A percentile compares a stretch with the other conserved stretches of the same genome.
Conservation (phyloP, 2,113 vertebrate genomes). For the Puntigrus tetrazona region DNA sequence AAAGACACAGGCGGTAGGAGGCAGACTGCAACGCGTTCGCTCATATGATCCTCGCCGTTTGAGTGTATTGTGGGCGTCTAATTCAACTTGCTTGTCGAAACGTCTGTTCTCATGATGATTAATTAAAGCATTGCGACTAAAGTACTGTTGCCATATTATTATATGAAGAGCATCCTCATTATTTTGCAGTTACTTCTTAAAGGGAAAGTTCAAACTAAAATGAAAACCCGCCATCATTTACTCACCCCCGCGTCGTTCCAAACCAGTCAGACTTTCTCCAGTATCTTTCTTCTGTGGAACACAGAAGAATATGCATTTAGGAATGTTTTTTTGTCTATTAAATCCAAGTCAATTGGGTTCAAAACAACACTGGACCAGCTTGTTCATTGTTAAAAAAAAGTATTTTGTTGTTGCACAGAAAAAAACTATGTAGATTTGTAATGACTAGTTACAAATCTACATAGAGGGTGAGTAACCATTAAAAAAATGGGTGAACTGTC, state of each 20-base stretch:
- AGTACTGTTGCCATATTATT: not conserved
- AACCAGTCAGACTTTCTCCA: not conserved
- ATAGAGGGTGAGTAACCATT: not conserved
- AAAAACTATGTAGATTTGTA: not conserved
- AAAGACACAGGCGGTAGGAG: constrained; percentile 33
- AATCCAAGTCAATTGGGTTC: not conserved
- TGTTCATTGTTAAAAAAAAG: too few relatives aligned
- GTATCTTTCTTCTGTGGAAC: not conserved
- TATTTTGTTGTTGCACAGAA: not conserved
- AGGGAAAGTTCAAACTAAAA: not conserved
- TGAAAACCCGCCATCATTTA: not conserved
- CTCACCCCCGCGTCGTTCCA: not conserved
- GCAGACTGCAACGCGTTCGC: constrained; percentile 7
- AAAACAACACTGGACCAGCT: not conserved
- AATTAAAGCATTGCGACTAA: constrained; percentile 26
- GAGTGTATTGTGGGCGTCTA: constrained; percentile 18
- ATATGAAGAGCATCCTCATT: not conserved
- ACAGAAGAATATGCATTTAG: not conserved
- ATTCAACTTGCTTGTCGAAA: constrained; percentile 25
- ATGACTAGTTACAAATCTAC: too few relatives aligned
- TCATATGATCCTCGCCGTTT: constrained; percentile 26
- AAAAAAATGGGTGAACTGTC: not conserved
- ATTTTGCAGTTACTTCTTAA: not conserved
- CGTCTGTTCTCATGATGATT: constrained; percentile 29
- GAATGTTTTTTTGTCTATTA: not conserved